Evolutionary conservation across 2,888 invertebrate species (phyloP), one percentile per base, ranked within the genome.

Genomic region (Apamea sordens): DNA sequence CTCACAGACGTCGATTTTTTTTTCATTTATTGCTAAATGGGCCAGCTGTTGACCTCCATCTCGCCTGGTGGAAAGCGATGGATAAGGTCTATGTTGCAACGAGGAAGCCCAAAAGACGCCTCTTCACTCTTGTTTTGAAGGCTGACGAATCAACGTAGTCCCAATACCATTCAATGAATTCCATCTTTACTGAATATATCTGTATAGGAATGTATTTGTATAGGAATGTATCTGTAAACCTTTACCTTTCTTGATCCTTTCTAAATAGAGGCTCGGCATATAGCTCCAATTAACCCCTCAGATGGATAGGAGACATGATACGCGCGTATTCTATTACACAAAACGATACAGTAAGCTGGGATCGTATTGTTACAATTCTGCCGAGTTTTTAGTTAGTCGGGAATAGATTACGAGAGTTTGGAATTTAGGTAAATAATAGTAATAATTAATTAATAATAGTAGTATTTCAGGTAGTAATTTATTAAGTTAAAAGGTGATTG

Each of bases 211-310:
- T 10, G n/a, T 61, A n/a, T 11, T 36, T 8, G n/a, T 65, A 70
- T n/a, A n/a, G 36, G 3, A n/a, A 71, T 10, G n/a, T 61, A n/a
- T 11, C 44, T 8, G n/a, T 65, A 70, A 32, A 24, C n/a, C 59
- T 53, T 15, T 73, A 76, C 72, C 71, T 72, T 41, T 3, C 68
- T 50, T 83, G 72, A 86, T 84, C 76, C 70, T 56, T 63, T 73
- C 79, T 36, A 64, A 86, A 87, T 61, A 53, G 44, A 69, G 68
- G 47, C 21, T 65, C 64, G 53, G 24, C 21, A 50, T 56, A 72
- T 50, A 73, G 44, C 21, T 67, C 73, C 67, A 68, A 87, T 84
- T 79, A 87, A 79, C 84, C 79, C 79, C 41, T 59, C 41, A 10
- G 53, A 72, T 67, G n/a, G 24, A 11, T 50, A 59, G 15, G 72